Base-by-base conservation (phyloP, 2,888 invertebrate genomes). In the Philhelius pedissequus region DNA sequence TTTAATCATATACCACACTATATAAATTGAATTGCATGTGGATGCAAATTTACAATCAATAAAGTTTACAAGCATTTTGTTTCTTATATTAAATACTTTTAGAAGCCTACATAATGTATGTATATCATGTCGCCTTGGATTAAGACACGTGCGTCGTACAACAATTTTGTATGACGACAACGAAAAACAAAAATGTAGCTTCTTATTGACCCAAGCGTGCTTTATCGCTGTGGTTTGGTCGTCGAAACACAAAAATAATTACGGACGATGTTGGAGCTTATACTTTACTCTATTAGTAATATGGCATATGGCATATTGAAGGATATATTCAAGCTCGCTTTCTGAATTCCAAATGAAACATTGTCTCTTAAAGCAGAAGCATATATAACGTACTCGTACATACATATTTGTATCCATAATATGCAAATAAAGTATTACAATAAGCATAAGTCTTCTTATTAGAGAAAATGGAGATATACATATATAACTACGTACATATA, bases 271-370 rank as follows among this genome's bases (percentile, higher is more conserved):
- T 38, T 71, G 22, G 11, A 40, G 48, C 50, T 18, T 52, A 32
- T 15, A 13, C 32, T 11, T 18, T 8, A 32, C 11, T 56, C 2
- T 35, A 45, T 18, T 58, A 35, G 15, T 27, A 27, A 43, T 25
- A n/a, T 76, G 25, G n/a, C 38, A 22, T 27, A 48, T 25, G 60
- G 62, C 71, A 76, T n/a, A n/a, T 48, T 76, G 54, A 70, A 32
- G 22, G 60, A 69, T 64, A 56, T 9, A 27, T 43, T 54, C 50
- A 35, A 66, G 71, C 45, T 50, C 60, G 60, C 71, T 52, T 35
- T 27, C 50, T 81, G 81, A 81, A 81, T 81, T 66, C 66, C 13
- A 66, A 81, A 81, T 81, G 32, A 81, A 81, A 70, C 64, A 66
- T 35, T 66, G 76, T 66, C 52, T 81, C 40, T 30, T 22, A 15